Base-by-base conservation (phyloP, 2,888 invertebrate species). In the Salticus scenicus region DNA sequence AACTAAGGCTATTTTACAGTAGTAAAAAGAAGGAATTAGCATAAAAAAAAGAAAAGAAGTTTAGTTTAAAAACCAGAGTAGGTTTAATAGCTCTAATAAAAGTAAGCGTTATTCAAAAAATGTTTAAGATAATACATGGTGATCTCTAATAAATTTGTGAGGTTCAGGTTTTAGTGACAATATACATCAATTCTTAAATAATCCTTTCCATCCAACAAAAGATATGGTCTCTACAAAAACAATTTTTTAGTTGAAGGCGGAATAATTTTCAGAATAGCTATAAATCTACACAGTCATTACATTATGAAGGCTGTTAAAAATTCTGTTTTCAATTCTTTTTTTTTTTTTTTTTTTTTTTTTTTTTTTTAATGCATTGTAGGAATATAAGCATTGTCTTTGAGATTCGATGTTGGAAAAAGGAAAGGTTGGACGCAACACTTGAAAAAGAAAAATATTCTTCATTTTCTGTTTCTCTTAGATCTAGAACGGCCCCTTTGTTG, bases 401-500 rank as follows among this genome's bases (percentile, higher is more conserved):
- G 28, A 71, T 8, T 1, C 17, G 47, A 47, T 47, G 27, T 30
- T n/a, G 47, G 17, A 12, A 12, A 24, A n/a, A n/a, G 10, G 33
- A 47, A 47, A 37, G n/a, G 28, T 74, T 12, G 64, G 1, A 12
- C 20, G 41, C 20, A 42, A 41, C n/a, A 57, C 67, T 24, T 17
- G 14, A 57, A 1, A 24, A 20, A 57, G 63, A 63, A 63, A n/a
- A n/a, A n/a, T n/a, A n/a, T n/a, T n/a, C n/a, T n/a, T n/a, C n/a
- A n/a, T n/a, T n/a, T n/a, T n/a, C n/a, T n/a, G n/a, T n/a, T 63
- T 83, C 72, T 31, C 28, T 57, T 24, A 37, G 69, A 77, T 84
- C 78, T 84, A 72, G 73, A 77, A 84, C 67, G 77, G 37, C 73
- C 78, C 67, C 70, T 20, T 41, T 69, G n/a, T 37, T 69, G 73